These are phyloP conservation scores for Cybosia mesomella DNA, from an alignment of 2,888 invertebrate species.

Conservation along the genomic window DNA sequence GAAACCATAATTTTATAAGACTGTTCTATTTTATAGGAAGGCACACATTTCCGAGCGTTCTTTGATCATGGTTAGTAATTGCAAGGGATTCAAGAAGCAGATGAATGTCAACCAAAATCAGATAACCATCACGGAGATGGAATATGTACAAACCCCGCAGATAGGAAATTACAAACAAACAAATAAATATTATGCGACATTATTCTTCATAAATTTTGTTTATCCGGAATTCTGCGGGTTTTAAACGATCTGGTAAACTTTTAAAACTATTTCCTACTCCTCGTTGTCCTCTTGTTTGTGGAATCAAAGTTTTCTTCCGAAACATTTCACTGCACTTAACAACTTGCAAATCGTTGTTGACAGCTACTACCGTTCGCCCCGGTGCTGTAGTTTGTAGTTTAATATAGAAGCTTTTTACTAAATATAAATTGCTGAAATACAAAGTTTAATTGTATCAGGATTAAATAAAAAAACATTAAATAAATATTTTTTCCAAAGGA, in stretches of 20 bases:
- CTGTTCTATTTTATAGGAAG: no score
- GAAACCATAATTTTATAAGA: no score
- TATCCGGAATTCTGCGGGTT: neutral
- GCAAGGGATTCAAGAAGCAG: neutral
- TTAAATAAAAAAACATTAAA: neutral
- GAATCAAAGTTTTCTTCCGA: conserved; percentile 8
- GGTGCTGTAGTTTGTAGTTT: conserved; percentile 1
- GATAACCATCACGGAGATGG: neutral
- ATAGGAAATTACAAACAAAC: neutral
- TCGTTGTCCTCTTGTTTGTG: neutral
- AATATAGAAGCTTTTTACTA: neutral
- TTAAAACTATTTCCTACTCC: neutral
- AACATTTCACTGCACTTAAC: conserved; percentile 11
- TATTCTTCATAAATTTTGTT: neutral
- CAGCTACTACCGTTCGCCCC: neutral
- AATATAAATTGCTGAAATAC: neutral
- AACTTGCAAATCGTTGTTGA: conserved; percentile 6
- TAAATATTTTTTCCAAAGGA: no score
- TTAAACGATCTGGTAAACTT: neutral
- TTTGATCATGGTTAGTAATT: neutral
- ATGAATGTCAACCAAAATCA: conserved; percentile 1
- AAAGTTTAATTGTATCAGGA: neutral
- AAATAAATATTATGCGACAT: neutral
- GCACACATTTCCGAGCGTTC: no score
- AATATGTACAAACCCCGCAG: neutral